A percentile compares a stretch with the other conserved stretches of the same genome.
Conservation (phyloP, 2,113 vertebrate genomes). For the Acrocephalus kingi region DNA sequence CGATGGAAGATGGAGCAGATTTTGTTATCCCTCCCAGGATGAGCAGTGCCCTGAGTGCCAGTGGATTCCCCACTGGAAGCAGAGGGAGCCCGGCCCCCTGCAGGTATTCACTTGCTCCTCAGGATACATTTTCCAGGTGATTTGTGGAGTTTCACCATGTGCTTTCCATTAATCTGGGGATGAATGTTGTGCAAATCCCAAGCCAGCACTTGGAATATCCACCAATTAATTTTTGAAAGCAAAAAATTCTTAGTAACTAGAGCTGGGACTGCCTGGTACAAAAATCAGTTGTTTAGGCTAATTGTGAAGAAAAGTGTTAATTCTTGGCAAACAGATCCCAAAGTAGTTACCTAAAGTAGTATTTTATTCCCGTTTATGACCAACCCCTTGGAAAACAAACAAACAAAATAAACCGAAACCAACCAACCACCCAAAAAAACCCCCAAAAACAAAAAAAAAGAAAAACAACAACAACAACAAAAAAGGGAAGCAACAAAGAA, state of each 20-base stretch:
- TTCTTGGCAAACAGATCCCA: not conserved
- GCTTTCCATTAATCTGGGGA: slow-evolving; percentile 9
- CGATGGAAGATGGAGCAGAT: not conserved
- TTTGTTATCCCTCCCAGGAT: not conserved
- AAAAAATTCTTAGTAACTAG: not conserved
- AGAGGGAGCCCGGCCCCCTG: not conserved
- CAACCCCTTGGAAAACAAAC: not conserved
- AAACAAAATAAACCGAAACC: no score
- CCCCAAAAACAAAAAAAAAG: not conserved
- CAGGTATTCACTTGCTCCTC: not conserved
- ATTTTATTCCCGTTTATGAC: not conserved
- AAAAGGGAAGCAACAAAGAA: not conserved
- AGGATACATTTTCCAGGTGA: not conserved
- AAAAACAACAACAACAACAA: not conserved
- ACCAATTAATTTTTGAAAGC: not conserved
- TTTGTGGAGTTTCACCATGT: slow-evolving; percentile 3
- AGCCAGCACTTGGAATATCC: not conserved
- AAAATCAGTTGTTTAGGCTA: not conserved
- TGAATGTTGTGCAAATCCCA: slow-evolving; percentile 10
- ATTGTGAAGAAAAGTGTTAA: not conserved
- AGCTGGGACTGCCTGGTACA: not conserved
- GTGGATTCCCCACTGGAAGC: not conserved
- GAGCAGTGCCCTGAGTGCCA: not conserved
- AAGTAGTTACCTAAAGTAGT: not conserved
- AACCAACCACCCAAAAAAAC: not conserved